Conservation (phyloP, 2,888 invertebrate genomes). For the Erebia palarica region DNA sequence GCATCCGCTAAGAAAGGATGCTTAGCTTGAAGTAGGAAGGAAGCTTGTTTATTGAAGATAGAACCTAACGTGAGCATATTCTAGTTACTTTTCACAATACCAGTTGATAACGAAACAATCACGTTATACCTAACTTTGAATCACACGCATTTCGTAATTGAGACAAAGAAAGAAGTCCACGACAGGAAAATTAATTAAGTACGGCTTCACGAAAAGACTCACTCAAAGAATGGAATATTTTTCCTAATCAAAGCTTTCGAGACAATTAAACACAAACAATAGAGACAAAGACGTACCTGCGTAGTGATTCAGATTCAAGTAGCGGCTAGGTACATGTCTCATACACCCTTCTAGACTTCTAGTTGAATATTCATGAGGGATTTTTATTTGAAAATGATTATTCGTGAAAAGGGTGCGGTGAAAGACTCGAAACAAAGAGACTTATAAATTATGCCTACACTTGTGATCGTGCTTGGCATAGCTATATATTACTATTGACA, state of each 20-base stretch:
- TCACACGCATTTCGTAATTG: background rate
- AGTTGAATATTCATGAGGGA: slow-evolving; percentile 8
- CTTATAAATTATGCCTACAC: background rate
- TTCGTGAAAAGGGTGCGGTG: slow-evolving; percentile 5
- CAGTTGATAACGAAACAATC: background rate
- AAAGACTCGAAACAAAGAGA: background rate
- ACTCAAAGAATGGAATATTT: slow-evolving; percentile 8
- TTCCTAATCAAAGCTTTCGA: slow-evolving; percentile 11
- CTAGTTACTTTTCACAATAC: too few species aligned
- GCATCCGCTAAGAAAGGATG: too few species aligned
- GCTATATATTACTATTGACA: too few species aligned
- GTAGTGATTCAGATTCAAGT: slow-evolving; percentile 2
- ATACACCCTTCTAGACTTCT: slow-evolving; percentile 1
- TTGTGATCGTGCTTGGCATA: background rate
- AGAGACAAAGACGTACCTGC: slow-evolving; percentile 17
- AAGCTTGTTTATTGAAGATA: too few species aligned
- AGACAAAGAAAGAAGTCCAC: background rate
- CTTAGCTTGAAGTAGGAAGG: too few species aligned
- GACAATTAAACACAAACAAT: slow-evolving; percentile 31
- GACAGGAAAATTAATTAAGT: slow-evolving; percentile 2
- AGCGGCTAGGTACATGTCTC: slow-evolving; percentile 1
- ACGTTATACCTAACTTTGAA: background rate
- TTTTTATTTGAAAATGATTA: slow-evolving; percentile 23
- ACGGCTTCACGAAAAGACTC: slow-evolving; percentile 3
- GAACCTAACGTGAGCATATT: too few species aligned